These are phyloP conservation scores for Andrena marginata DNA, from an alignment of 2,888 invertebrate genomes.

Conservation along the genomic window DNA sequence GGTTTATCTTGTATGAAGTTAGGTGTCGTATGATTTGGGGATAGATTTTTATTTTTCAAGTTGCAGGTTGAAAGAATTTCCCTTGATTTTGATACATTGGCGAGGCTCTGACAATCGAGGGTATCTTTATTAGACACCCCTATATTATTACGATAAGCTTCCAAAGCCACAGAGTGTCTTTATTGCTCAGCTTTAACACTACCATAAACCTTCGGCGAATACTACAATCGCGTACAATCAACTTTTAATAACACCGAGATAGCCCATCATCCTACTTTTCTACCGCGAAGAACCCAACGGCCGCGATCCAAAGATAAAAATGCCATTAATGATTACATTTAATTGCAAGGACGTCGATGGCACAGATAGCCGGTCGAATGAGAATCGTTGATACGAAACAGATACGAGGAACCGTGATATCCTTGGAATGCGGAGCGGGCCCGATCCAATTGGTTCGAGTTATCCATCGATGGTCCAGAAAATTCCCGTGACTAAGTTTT, in stretches of 20 bases:
- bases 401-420: slow-evolving; percentile 34
- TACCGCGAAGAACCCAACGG: neutral
- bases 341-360: slow-evolving; percentile 44
- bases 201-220: slow-evolving; percentile 37
- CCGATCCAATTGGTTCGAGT: slow-evolving; percentile 4
- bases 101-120: slow-evolving; percentile 23
- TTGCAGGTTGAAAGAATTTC: neutral
- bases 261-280: neutral
- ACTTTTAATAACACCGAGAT: slow-evolving; percentile 32
- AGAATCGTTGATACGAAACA: slow-evolving; percentile 10
- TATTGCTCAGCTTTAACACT: slow-evolving; percentile 38
- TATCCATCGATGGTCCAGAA: neutral
- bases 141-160: slow-evolving; percentile 34
- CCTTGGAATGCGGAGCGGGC: slow-evolving; percentile 34
- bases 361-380: slow-evolving; percentile 14
- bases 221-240: slow-evolving; percentile 16
- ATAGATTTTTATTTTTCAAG: neutral
- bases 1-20: no score
- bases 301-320: slow-evolving; percentile 28
- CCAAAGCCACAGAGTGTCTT: slow-evolving; percentile 30
- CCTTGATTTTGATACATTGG: neutral
- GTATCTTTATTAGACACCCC: slow-evolving; percentile 31
- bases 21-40: no score
- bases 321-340: slow-evolving; percentile 26
- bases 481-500: neutral